Conservation (phyloP, 2,888 invertebrate species). For the Galeopsomyia nigrocyanea region DNA sequence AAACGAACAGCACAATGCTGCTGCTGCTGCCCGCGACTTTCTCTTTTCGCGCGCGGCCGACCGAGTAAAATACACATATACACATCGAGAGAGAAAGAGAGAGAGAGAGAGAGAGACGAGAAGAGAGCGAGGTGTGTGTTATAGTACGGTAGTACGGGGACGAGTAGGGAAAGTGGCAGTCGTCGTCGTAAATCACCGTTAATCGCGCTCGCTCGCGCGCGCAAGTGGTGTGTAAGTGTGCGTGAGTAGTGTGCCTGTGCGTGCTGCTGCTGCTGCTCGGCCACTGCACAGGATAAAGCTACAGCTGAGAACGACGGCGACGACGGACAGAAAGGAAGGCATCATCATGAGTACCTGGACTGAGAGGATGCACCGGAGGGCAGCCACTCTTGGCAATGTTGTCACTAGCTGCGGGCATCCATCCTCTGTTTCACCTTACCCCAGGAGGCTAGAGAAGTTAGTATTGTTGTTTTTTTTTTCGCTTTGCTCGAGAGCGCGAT, state of each 20-base stretch:
- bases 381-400: constrained; percentile 90
- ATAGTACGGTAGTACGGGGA: too few relatives aligned
- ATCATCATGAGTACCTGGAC: constrained; percentile 89
- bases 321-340: background rate
- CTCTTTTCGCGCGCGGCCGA: too few relatives aligned
- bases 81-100: too few relatives aligned
- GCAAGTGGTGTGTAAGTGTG: constrained; percentile 22
- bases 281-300: background rate
- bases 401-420: constrained; percentile 93
- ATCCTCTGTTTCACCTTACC: constrained; percentile 80
- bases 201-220: constrained; percentile 24
- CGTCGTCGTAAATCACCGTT: constrained; percentile 38
- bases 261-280: constrained; percentile 17
- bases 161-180: too few relatives aligned
- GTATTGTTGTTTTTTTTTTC: constrained; percentile 38
- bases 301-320: background rate
- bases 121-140: too few relatives aligned
- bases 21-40: too few relatives aligned
- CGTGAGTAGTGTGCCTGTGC: constrained; percentile 32
- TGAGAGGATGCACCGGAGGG: constrained; percentile 91
- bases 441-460: constrained; percentile 84
- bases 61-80: too few relatives aligned
- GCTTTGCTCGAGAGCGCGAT: background rate
- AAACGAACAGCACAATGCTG: too few relatives aligned
- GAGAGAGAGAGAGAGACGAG: too few relatives aligned